Conservation (phyloP, 2,888 invertebrate species). For the Pharmacophagus antenor region DNA sequence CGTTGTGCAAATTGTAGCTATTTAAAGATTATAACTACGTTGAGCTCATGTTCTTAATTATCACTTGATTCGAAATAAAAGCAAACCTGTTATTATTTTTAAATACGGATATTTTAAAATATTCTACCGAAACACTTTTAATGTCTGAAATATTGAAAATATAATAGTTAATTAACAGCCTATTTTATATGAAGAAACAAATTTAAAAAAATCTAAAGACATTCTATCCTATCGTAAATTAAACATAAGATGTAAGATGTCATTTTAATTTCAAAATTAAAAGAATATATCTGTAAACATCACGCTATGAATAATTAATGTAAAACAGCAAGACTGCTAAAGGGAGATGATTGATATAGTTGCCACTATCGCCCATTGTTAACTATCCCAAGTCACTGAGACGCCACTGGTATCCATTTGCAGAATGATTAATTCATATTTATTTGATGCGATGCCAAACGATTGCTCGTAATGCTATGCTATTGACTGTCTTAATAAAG, state of each 20-base stretch:
- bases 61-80: too few relatives aligned
- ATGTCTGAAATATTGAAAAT: too few relatives aligned
- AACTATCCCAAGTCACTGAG: slow-evolving; percentile 19
- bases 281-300: background rate
- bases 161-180: too few relatives aligned
- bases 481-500: background rate
- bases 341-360: slow-evolving; percentile 19
- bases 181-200: too few relatives aligned
- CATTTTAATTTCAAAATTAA: background rate
- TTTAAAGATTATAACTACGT: too few relatives aligned
- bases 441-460: slow-evolving; percentile 17
- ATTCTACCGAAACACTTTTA: too few relatives aligned
- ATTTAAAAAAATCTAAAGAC: too few relatives aligned
- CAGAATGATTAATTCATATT: slow-evolving; percentile 17
- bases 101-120: too few relatives aligned
- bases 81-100: too few relatives aligned
- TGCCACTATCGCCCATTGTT: slow-evolving; percentile 16
- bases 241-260: background rate
- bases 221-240: background rate
- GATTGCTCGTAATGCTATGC: background rate
- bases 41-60: too few relatives aligned
- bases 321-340: slow-evolving; percentile 7
- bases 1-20: too few relatives aligned
- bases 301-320: slow-evolving; percentile 11
- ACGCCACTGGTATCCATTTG: slow-evolving; percentile 17